Percentiles rank a stretch among this genome's conserved stretches.
Evolutionary conservation across 2,797 vertebrate genomes (phyloP).

Genomic region (Pogonophryne albipinna): DNA sequence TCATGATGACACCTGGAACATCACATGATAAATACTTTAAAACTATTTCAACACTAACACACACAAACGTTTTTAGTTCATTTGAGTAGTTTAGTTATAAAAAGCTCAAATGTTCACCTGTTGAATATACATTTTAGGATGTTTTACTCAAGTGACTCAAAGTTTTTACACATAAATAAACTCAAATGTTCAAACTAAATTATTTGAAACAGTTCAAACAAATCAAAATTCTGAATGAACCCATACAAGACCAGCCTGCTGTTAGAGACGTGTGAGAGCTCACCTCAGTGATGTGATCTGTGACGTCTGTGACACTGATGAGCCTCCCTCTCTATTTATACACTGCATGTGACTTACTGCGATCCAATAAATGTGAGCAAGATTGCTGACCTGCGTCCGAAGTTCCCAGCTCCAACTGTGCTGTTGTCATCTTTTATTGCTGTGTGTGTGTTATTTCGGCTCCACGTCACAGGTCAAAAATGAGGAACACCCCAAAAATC

Average conservation of each 20-base stretch:
- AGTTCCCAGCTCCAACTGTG: slow-evolving; percentile 69
- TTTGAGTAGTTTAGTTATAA: background rate
- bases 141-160: background rate
- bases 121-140: background rate
- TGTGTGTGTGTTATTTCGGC: slow-evolving; percentile 46
- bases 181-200: background rate
- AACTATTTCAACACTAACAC: background rate
- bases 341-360: slow-evolving; percentile 16
- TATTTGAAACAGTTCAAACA: background rate
- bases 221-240: background rate
- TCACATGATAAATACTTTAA: background rate
- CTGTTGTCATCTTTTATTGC: slow-evolving; percentile 81
- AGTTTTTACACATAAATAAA: background rate
- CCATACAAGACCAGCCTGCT: background rate
- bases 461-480: slow-evolving; percentile 69
- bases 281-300: slow-evolving; percentile 56
- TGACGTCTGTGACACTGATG: slow-evolving; percentile 16
- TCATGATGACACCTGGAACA: slow-evolving; percentile 83
- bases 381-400: slow-evolving; percentile 73
- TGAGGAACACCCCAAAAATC: background rate
- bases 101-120: background rate
- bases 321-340: slow-evolving; percentile 68
- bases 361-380: slow-evolving; percentile 57
- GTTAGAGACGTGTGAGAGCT: background rate
- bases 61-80: background rate